Base-by-base conservation (phyloP, 2,888 invertebrate species). In the Catocala nupta region DNA sequence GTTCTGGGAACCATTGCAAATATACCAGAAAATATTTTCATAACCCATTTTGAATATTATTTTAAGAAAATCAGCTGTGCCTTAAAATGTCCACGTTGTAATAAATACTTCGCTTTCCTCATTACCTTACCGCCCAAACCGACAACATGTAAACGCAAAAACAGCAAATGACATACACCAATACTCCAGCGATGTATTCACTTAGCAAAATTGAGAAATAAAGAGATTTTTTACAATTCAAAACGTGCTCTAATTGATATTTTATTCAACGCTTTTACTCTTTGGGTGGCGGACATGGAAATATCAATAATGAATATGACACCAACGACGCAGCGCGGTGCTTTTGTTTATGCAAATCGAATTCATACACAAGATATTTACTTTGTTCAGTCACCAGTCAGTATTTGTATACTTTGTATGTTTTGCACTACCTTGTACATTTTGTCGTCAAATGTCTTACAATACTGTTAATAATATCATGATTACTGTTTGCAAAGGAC, bases 191-290 rank as follows among this genome's bases (percentile, higher is more conserved):
- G 78, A 84, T 86, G 87, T 84, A 90, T 88, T 92, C 91, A 92
- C 91, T 93, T 89, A 88, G 81, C 79, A 72, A 90, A 92, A 93
- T 93, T 93, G 91, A 92, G 92, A 93, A 90, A 88, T 93, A 89
- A 91, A 91, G 83, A 82, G 77, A 84, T 82, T 83, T 84, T 87
- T 90, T 90, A 89, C 84, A 77, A 73, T 80, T 75, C 82, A 86
- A 89, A 90, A 90, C 86, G 78, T 88, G 86, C 85, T 90, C 90
- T 92, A 93, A 93, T 93, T 93, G 92, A 93, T 92, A 93, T 92
- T 91, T 92, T 89, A 92, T 91, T 90, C 92, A 90, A 85, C 85
- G 87, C 85, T 87, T 87, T 85, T 83, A 83, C 92, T 87, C 85
- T 81, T 85, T 93, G 93, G 93, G 93, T 93, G 93, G 93, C 88